phyloP scores from a whole-genome alignment of 2,113 vertebrate genomes.

The Hipposideros armiger region DNA sequence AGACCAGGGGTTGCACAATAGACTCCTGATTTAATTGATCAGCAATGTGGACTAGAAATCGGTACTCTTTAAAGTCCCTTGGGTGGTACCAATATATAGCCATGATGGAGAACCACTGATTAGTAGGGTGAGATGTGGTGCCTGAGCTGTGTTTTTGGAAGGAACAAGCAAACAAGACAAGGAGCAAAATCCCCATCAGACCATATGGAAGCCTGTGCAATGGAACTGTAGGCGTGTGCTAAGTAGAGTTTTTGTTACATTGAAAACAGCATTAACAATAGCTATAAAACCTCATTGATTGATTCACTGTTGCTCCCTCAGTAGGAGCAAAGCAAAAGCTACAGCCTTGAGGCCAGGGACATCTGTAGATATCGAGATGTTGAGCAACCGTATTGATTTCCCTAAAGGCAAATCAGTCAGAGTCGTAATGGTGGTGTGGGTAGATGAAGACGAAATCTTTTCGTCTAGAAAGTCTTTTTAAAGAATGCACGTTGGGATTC shows the following conservation, averaged over 20 bases:
- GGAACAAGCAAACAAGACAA: neutral
- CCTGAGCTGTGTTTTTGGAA: neutral
- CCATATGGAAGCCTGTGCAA: accelerated
- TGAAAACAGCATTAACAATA: neutral
- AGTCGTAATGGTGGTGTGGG: neutral
- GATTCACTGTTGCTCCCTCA: neutral
- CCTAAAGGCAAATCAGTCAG: neutral
- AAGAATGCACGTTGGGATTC: neutral
- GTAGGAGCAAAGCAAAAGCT: neutral
- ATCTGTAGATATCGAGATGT: neutral
- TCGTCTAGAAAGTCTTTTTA: neutral
- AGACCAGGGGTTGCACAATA: neutral
- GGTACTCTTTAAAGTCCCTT: neutral
- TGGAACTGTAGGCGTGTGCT: neutral
- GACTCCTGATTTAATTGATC: neutral
- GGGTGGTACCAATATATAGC: neutral
- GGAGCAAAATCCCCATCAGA: neutral
- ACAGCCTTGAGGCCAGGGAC: neutral
- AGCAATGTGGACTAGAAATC: neutral
- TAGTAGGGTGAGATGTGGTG: neutral
- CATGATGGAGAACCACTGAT: neutral
- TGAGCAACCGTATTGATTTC: neutral
- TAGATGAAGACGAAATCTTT: neutral
- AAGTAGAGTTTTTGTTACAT: neutral
- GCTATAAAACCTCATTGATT: neutral